Evolutionary conservation across 2,888 invertebrate species (phyloP).

Genomic region (Nineta flava): DNA sequence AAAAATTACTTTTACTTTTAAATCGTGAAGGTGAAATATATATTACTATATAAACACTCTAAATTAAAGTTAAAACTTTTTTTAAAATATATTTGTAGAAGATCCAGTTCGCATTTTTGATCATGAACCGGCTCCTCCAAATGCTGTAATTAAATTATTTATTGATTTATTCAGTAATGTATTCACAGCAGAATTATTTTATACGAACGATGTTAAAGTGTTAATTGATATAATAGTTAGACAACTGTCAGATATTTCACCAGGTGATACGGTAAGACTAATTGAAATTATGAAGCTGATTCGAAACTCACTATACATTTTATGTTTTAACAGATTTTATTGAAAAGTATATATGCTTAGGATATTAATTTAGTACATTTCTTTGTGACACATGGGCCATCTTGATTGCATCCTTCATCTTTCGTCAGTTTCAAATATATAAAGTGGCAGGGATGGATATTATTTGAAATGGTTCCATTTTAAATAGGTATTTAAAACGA

Average conservation of each 20-base stretch:
- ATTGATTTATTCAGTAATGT: constrained; percentile 69
- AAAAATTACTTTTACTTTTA: constrained; percentile 70
- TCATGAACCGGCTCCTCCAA: constrained; percentile 61
- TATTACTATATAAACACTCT: constrained; percentile 6
- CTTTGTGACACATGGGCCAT: no score
- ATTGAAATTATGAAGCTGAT: no score
- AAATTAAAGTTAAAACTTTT: constrained; percentile 4
- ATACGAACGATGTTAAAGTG: constrained; percentile 89
- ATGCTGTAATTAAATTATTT: constrained; percentile 78
- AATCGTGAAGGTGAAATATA: constrained; percentile 66
- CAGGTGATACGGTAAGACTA: constrained; percentile 58
- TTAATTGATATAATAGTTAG: constrained; percentile 85
- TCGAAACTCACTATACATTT: no score
- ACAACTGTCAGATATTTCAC: constrained; percentile 76
- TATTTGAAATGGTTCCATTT: no score
- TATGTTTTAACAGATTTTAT: no score
- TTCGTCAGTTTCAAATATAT: no score
- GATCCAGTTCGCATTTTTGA: constrained; percentile 78
- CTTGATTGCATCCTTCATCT: no score
- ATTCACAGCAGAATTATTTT: constrained; percentile 73
- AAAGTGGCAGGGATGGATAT: no score
- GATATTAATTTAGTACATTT: no score
- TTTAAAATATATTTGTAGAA: constrained; percentile 41
- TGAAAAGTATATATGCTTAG: no score
- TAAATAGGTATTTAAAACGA: no score